Percentiles rank a stretch among this genome's conserved stretches.
phyloP scores from a whole-genome alignment of 2,888 invertebrate genomes.

The Cheiracanthium punctorium region DNA sequence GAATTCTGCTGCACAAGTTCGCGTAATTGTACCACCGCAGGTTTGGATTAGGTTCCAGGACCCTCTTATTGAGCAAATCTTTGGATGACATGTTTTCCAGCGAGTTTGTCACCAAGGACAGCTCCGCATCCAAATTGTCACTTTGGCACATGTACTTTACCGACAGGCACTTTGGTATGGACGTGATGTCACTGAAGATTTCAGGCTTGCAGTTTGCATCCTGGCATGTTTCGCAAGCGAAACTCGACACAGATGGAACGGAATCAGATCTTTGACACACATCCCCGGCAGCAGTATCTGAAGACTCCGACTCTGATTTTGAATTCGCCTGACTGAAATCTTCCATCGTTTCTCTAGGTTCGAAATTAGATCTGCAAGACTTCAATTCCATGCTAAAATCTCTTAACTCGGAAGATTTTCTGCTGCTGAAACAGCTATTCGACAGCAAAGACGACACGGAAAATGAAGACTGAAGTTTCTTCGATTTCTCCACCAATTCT shows the following conservation, averaged over 20 bases:
- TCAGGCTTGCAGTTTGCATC: not conserved
- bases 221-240: not conserved
- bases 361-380: not conserved
- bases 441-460: not conserved
- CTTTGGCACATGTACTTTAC: not conserved
- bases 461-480: not conserved
- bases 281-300: not conserved
- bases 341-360: not conserved
- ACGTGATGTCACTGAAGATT: not conserved
- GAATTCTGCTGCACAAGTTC: not conserved
- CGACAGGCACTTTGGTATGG: not conserved
- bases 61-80: not conserved
- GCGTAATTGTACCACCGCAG: not conserved
- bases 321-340: not conserved
- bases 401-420: not conserved
- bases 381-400: not conserved
- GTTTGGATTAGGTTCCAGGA: not conserved
- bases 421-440: not conserved
- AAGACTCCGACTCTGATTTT: not conserved
- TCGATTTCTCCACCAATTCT: not conserved
- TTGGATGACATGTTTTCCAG: slow-evolving; percentile 1
- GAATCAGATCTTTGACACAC: not conserved
- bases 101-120: not conserved
- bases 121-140: not conserved
- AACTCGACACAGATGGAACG: not conserved